These are phyloP conservation scores for Leucophenga maculata DNA, from an alignment of 2,888 invertebrate genomes.

Conservation along the genomic window DNA sequence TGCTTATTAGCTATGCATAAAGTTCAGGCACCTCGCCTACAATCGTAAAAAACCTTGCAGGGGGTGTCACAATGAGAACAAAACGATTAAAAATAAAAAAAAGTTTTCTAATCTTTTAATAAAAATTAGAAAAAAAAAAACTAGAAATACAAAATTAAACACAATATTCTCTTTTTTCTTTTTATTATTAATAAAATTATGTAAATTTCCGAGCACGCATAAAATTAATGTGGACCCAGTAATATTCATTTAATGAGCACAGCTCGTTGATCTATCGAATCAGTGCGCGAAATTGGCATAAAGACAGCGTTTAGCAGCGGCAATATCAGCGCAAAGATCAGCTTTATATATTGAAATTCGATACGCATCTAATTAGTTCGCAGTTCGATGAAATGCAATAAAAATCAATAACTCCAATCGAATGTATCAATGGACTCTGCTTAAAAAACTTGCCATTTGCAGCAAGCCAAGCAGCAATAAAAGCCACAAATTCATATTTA, in stretches of 20 bases:
- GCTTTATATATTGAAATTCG: too few relatives aligned
- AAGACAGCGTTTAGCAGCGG: not conserved
- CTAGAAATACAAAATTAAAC: not conserved
- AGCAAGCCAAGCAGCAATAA: too few relatives aligned
- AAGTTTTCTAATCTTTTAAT: not conserved
- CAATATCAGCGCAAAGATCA: too few relatives aligned
- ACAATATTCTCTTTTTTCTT: not conserved
- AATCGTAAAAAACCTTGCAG: slow-evolving; percentile 51
- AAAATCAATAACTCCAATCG: too few relatives aligned
- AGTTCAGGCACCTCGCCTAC: slow-evolving; percentile 42
- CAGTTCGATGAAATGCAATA: too few relatives aligned
- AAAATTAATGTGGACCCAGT: not conserved
- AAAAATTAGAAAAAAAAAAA: not conserved
- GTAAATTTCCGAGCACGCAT: slow-evolving; percentile 3
- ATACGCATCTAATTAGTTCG: too few relatives aligned
- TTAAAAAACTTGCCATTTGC: too few relatives aligned
- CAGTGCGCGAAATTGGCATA: not conserved
- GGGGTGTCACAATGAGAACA: slow-evolving; percentile 33
- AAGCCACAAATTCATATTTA: too few relatives aligned
- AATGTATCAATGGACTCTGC: too few relatives aligned
- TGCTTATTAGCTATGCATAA: slow-evolving; percentile 1
- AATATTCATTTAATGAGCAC: not conserved
- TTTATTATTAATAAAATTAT: slow-evolving; percentile 19
- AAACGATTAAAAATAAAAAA: not conserved
- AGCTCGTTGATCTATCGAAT: slow-evolving; percentile 12